Conservation (phyloP, 1,140 invertebrate species). For the Phenacoccus solenopsis region DNA sequence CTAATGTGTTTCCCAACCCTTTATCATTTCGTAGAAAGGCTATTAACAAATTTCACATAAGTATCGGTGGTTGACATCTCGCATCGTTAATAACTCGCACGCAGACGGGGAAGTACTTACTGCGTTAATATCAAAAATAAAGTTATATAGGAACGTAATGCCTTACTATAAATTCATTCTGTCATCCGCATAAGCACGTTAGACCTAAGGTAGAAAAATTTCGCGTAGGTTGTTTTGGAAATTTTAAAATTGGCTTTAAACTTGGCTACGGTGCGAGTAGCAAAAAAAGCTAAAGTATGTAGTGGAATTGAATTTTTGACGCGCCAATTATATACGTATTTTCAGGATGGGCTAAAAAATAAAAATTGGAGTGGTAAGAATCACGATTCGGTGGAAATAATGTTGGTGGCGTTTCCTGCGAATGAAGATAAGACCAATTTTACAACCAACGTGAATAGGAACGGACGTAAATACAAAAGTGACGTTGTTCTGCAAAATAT, state of each 20-base stretch:
- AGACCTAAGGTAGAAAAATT: too few species aligned
- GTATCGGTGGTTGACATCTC: too few species aligned
- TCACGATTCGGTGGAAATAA: constrained; percentile 10
- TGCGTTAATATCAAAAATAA: too few species aligned
- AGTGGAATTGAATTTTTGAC: background rate
- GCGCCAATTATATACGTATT: background rate
- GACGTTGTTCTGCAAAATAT: background rate
- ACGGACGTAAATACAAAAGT: background rate
- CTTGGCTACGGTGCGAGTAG: background rate
- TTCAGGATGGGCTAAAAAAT: background rate
- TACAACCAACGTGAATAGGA: background rate
- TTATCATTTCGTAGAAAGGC: too few species aligned
- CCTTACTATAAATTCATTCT: background rate
- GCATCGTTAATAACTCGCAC: too few species aligned
- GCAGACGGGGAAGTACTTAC: too few species aligned
- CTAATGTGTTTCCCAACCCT: too few species aligned
- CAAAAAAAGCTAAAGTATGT: background rate
- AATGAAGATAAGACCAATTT: constrained; percentile 7
- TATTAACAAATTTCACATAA: too few species aligned
- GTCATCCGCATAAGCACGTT: background rate
- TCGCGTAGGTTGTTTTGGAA: too few species aligned
- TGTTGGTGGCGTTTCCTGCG: constrained; percentile 4
- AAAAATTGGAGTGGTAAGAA: background rate
- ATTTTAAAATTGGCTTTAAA: too few species aligned
- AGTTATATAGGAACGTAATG: too few species aligned